Evolutionary conservation across 2,888 invertebrate species (phyloP).

Genomic region (Ganaspis brasiliensis): DNA sequence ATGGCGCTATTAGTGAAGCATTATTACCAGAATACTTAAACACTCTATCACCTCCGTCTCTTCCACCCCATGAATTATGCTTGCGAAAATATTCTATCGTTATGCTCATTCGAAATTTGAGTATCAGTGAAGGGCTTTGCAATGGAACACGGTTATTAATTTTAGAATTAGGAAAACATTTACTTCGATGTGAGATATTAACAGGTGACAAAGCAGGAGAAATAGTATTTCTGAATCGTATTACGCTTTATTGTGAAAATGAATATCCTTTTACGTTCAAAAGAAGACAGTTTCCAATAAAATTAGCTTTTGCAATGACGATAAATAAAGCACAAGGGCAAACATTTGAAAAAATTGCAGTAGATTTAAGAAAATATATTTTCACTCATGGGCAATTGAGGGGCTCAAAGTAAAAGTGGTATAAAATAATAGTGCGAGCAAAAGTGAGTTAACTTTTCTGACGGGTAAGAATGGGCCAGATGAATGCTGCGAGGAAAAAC

Average conservation of each 20-base stretch:
- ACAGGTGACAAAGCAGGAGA: constrained; percentile 45
- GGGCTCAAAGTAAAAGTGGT: too few species aligned
- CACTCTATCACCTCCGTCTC: constrained; percentile 33
- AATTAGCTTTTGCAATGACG: constrained; percentile 45
- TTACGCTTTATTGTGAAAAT: constrained; percentile 49
- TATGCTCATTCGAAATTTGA: constrained; percentile 44
- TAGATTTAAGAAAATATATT: too few species aligned
- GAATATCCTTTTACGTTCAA: constrained; percentile 42
- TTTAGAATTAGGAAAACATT: constrained; percentile 44
- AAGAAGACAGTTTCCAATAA: too few species aligned
- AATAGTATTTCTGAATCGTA: constrained; percentile 51
- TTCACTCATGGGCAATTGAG: background rate
- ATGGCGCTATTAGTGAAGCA: constrained; percentile 45
- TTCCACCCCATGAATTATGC: constrained; percentile 46
- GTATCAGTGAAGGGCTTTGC: constrained; percentile 39
- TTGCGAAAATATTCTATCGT: constrained; percentile 38
- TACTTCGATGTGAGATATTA: constrained; percentile 50
- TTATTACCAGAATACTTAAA: constrained; percentile 47
- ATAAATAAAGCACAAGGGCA: constrained; percentile 44
- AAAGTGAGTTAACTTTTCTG: too few species aligned
- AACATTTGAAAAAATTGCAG: too few species aligned
- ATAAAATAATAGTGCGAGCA: too few species aligned
- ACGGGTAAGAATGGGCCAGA: too few species aligned
- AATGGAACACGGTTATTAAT: constrained; percentile 47
- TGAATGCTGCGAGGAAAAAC: too few species aligned